phyloP scores from a whole-genome alignment of 2,888 invertebrate genomes.

The Chaitophorus viminalis region DNA sequence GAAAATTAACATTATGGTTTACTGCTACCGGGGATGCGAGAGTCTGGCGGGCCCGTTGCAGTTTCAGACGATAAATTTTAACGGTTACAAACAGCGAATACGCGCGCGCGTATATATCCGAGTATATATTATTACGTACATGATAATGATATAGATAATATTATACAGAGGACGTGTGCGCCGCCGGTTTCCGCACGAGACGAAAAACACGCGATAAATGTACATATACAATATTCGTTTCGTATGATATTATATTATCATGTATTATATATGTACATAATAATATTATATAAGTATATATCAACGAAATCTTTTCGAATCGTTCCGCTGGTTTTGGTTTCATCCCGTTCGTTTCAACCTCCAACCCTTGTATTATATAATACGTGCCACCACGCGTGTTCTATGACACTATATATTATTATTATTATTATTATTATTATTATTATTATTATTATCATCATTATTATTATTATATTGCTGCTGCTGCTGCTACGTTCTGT shows the following conservation, averaged over 20 bases:
- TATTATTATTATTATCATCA: too few species aligned
- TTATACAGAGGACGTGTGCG: background rate
- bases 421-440: too few species aligned
- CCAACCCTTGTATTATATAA: too few species aligned
- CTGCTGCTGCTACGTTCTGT: background rate
- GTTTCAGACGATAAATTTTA: conserved; percentile 57
- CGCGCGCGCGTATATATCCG: background rate
- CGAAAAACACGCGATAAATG: too few species aligned
- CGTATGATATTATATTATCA: too few species aligned
- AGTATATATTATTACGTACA: background rate
- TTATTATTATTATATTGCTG: too few species aligned
- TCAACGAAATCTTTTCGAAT: background rate
- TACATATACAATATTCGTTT: too few species aligned
- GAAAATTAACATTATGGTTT: conserved; percentile 47
- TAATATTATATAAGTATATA: too few species aligned
- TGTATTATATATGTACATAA: too few species aligned
- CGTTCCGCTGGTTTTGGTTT: background rate
- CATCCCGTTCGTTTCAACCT: background rate
- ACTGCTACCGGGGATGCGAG: background rate
- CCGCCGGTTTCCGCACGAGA: background rate
- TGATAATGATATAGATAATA: background rate
- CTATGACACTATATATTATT: too few species aligned
- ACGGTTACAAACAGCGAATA: conserved; percentile 21
- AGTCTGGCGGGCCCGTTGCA: background rate
- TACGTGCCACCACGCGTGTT: too few species aligned